phyloP scores from a whole-genome alignment of 2,113 vertebrate species.

The Plecotus auritus region DNA sequence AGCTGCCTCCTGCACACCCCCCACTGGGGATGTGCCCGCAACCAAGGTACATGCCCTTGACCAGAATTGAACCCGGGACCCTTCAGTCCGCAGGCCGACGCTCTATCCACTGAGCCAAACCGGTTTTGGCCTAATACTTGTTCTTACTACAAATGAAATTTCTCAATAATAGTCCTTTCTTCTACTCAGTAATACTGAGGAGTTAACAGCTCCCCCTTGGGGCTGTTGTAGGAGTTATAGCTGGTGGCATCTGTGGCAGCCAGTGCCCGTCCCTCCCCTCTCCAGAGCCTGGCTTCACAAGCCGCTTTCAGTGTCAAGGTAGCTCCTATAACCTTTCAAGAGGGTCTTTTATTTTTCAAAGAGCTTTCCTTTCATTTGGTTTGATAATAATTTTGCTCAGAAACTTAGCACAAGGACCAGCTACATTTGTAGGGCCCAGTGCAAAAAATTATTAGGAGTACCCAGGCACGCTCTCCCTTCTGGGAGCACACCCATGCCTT shows the following conservation, averaged over 20 bases:
- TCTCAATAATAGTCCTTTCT: neutral
- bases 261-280: neutral
- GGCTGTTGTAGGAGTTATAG: neutral
- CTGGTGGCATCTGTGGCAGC: neutral
- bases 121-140: neutral
- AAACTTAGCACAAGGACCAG: neutral
- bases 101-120: too few relatives aligned
- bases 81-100: too few relatives aligned
- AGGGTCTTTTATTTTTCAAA: neutral
- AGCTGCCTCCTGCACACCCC: too few relatives aligned
- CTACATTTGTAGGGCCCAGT: too few relatives aligned
- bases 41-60: too few relatives aligned
- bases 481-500: too few relatives aligned
- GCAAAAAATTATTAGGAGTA: neutral
- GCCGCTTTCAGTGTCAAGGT: neutral
- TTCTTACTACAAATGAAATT: neutral
- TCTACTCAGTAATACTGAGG: neutral
- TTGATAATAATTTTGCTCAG: neutral
- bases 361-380: conserved; percentile 5
- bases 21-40: too few relatives aligned
- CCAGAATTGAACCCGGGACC: too few relatives aligned
- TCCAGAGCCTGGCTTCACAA: neutral
- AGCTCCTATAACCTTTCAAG: neutral
- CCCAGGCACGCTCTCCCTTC: neutral
- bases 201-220: neutral